phyloP scores from a whole-genome alignment of 2,888 invertebrate genomes.

The Metalampra italica region DNA sequence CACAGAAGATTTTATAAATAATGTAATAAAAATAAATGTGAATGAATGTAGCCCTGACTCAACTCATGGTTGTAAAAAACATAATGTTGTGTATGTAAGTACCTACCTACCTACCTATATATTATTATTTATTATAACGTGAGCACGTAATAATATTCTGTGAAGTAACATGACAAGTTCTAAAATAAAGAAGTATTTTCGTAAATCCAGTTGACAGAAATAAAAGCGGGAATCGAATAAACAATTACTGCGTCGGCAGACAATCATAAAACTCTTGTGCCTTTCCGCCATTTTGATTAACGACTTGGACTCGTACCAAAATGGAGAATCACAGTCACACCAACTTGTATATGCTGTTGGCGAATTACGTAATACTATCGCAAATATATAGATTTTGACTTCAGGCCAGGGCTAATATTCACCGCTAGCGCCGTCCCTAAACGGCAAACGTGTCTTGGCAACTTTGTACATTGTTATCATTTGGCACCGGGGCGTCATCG shows the following conservation, averaged over 20 bases:
- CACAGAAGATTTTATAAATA: background rate
- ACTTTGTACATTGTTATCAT: background rate
- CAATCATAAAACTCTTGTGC: slow-evolving; percentile 58
- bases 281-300: slow-evolving; percentile 67
- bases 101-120: too few relatives aligned
- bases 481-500: background rate
- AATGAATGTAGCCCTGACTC: background rate
- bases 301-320: slow-evolving; percentile 59
- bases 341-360: slow-evolving; percentile 9
- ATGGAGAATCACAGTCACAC: slow-evolving; percentile 17
- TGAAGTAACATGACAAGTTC: slow-evolving; percentile 6
- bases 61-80: background rate
- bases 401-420: background rate
- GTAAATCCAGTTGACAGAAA: slow-evolving; percentile 25
- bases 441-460: too few relatives aligned
- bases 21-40: background rate
- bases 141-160: background rate
- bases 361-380: background rate
- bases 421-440: background rate
- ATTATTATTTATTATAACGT: background rate
- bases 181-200: slow-evolving; percentile 10
- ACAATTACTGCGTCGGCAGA: slow-evolving; percentile 32
- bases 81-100: too few relatives aligned
- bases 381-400: background rate
- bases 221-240: slow-evolving; percentile 25